Evolutionary conservation across 2,797 vertebrate species (phyloP).

Genomic region (Myotis pilosus): DNA sequence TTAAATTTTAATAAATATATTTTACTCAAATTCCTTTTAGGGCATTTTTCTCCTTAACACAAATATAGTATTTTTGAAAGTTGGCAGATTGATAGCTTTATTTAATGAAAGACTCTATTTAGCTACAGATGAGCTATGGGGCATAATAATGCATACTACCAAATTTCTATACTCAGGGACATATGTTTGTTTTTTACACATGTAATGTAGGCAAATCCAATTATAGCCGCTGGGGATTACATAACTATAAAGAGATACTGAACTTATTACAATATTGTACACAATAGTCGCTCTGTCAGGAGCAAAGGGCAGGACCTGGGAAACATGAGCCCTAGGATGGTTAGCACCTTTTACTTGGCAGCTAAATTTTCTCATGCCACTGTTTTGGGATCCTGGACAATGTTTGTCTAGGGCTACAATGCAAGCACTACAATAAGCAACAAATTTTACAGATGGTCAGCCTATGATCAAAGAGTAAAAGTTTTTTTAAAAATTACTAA

Average conservation of each 20-base stretch:
- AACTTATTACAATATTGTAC: not conserved
- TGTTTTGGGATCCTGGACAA: not conserved
- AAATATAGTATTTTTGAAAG: slow-evolving; percentile 28
- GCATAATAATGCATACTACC: not conserved
- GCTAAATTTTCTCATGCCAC: not conserved
- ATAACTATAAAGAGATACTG: not conserved
- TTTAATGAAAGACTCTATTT: slow-evolving; percentile 44
- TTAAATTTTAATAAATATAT: slow-evolving; percentile 31
- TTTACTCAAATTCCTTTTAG: slow-evolving; percentile 39
- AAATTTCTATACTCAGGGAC: not conserved
- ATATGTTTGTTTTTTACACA: slow-evolving; percentile 8
- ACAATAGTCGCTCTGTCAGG: not conserved
- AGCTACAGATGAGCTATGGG: not conserved
- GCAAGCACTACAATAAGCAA: not conserved
- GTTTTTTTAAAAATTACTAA: slow-evolving; percentile 6
- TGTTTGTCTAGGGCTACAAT: not conserved
- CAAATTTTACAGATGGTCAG: not conserved
- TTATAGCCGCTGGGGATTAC: not conserved
- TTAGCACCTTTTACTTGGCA: not conserved
- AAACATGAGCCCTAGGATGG: not conserved
- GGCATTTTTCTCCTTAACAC: slow-evolving; percentile 36
- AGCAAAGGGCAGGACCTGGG: not conserved
- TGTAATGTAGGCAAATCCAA: not conserved
- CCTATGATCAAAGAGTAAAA: not conserved
- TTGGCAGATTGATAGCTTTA: not conserved